Conservation (phyloP, 2,797 vertebrate genomes). For the Esox lucius region DNA sequence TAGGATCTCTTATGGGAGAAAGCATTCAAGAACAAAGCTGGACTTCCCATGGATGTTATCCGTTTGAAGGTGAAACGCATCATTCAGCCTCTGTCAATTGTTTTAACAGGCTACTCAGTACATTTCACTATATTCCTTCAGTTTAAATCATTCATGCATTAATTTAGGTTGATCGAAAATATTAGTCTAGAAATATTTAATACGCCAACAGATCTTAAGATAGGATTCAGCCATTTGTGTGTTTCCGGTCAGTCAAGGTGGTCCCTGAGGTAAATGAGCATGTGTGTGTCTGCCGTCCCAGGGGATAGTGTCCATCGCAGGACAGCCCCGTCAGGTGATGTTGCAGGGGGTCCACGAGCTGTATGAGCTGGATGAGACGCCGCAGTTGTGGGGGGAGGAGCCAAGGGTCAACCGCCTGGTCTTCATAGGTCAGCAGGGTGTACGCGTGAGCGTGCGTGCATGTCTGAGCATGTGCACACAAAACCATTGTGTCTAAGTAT, state of each 20-base stretch:
- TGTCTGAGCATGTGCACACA: background rate
- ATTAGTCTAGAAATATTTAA: background rate
- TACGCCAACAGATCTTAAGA: background rate
- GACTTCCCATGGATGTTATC: constrained; percentile 85
- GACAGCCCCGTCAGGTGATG: constrained; percentile 87
- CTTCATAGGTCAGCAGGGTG: constrained; percentile 87
- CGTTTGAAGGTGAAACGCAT: constrained; percentile 83
- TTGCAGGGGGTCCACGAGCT: constrained; percentile 94
- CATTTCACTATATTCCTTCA: constrained; percentile 36
- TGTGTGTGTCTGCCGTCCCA: constrained; percentile 45
- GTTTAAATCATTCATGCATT: constrained; percentile 25
- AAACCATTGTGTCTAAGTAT: background rate
- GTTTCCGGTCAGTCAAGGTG: constrained; percentile 15
- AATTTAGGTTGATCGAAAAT: constrained; percentile 7
- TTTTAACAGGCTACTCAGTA: background rate
- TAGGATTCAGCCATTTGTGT: constrained; percentile 50
- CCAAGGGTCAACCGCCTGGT: constrained; percentile 84
- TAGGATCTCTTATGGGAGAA: constrained; percentile 97
- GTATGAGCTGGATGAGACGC: constrained; percentile 91
- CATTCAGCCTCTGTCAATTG: constrained; percentile 32
- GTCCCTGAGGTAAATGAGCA: constrained; percentile 12
- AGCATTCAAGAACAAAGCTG: constrained; percentile 81
- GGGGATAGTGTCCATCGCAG: constrained; percentile 88
- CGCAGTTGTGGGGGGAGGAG: constrained; percentile 81
- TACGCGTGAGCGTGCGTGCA: background rate